A percentile compares a stretch with the other conserved stretches of the same genome.
Conservation (phyloP, 2,797 vertebrate species). For the Enteromius fasciolatus region DNA sequence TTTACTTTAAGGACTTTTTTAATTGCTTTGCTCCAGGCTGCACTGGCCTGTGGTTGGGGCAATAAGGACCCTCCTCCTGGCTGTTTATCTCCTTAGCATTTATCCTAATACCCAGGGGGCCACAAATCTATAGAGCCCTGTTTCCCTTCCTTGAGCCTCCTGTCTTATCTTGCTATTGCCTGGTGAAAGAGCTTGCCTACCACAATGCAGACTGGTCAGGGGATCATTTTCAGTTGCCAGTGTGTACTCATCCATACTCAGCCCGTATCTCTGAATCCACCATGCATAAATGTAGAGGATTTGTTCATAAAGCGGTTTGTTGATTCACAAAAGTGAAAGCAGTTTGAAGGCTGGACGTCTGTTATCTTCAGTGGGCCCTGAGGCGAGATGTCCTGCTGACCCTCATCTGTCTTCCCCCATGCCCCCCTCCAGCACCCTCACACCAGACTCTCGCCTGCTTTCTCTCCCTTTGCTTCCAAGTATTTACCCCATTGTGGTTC, state of each 20-base stretch:
- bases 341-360: constrained; percentile 2
- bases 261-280: background rate
- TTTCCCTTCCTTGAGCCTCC: background rate
- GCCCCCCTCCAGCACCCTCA: constrained; percentile 28
- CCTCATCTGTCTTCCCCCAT: constrained; percentile 34
- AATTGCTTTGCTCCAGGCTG: background rate
- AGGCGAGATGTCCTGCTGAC: constrained; percentile 52
- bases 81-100: constrained; percentile 32
- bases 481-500: constrained; percentile 63
- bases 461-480: constrained; percentile 56
- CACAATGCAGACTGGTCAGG: constrained; percentile 26
- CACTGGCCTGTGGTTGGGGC: constrained; percentile 16
- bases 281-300: constrained; percentile 18
- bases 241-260: background rate
- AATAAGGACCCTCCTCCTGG: constrained; percentile 17
- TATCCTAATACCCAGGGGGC: constrained; percentile 8
- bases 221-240: background rate
- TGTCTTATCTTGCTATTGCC: background rate
- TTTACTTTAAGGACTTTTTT: background rate
- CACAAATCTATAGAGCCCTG: constrained; percentile 20
- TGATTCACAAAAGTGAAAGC: constrained; percentile 15
- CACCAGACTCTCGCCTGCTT: constrained; percentile 43
- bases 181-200: constrained; percentile 9
- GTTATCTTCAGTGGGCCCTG: constrained; percentile 32
- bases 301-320: constrained; percentile 28